Conservation (phyloP, 2,113 vertebrate species). For the Malurus cyaneus region DNA sequence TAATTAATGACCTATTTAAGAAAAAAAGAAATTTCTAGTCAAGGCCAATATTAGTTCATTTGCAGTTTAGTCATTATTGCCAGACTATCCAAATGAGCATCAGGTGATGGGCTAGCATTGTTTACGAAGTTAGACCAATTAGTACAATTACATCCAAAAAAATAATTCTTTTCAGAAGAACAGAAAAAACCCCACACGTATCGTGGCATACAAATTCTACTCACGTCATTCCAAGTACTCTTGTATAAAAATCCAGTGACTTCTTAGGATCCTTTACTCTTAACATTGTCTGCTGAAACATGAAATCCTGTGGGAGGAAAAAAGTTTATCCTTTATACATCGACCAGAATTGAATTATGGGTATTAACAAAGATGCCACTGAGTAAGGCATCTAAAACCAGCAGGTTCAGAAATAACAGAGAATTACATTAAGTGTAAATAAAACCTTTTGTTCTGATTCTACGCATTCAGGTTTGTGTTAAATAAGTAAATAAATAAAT, state of each 20-base stretch:
- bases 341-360: neutral
- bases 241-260: constrained; percentile 97
- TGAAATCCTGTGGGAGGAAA: constrained; percentile 81
- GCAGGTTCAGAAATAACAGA: neutral
- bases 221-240: constrained; percentile 97
- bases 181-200: neutral
- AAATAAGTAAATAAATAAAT: neutral
- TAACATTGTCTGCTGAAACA: constrained; percentile 98
- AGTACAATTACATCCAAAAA: neutral
- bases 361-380: neutral
- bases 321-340: neutral
- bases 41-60: neutral
- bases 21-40: neutral
- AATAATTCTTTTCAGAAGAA: neutral
- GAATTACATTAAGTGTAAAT: neutral
- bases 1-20: neutral
- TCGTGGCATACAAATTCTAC: constrained; percentile 47
- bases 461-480: neutral
- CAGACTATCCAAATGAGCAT: neutral
- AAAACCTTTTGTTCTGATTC: neutral
- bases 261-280: constrained; percentile 95
- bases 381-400: neutral
- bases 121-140: neutral
- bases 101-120: neutral
- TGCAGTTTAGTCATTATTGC: neutral